A percentile compares a stretch with the other conserved stretches of the same genome.
phyloP scores from a whole-genome alignment of 2,888 invertebrate species.

The Drosophila infuscata region DNA sequence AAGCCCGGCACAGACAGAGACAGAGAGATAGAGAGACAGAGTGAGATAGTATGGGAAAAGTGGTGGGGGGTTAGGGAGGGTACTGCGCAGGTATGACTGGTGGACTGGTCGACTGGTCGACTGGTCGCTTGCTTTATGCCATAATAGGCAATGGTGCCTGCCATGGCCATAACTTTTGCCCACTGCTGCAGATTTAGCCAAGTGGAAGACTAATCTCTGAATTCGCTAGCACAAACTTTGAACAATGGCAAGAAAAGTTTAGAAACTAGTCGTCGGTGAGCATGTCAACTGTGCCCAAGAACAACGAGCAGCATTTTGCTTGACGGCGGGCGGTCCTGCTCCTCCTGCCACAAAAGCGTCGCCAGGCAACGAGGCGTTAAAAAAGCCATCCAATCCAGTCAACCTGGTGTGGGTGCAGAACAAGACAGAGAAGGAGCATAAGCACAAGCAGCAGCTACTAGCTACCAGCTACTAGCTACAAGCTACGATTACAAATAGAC shows the following conservation, averaged over 20 bases:
- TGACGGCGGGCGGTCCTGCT: slow-evolving; percentile 60
- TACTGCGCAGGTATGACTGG: slow-evolving; percentile 53
- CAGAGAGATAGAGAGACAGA: neutral
- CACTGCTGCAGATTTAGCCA: slow-evolving; percentile 74
- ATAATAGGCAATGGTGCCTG: slow-evolving; percentile 41
- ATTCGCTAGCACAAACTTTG: slow-evolving; percentile 71
- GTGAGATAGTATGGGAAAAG: neutral
- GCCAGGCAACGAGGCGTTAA: slow-evolving; percentile 70
- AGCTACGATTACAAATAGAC: slow-evolving; percentile 13
- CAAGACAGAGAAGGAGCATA: neutral
- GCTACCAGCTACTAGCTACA: slow-evolving; percentile 3
- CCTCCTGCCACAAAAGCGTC: slow-evolving; percentile 23
- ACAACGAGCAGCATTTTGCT: slow-evolving; percentile 65
- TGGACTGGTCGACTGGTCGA: slow-evolving; percentile 26
- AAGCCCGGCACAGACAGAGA: neutral
- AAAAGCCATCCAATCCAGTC: slow-evolving; percentile 34
- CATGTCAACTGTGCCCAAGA: slow-evolving; percentile 74
- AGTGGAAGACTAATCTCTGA: slow-evolving; percentile 81
- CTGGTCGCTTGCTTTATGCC: slow-evolving; percentile 47
- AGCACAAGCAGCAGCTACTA: neutral
- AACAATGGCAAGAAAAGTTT: slow-evolving; percentile 76
- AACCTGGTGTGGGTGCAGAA: slow-evolving; percentile 29
- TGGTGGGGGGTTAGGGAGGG: neutral
- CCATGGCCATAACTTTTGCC: slow-evolving; percentile 70
- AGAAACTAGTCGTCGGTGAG: slow-evolving; percentile 74